Base-by-base conservation (phyloP, 1,140 invertebrate species). In the Sinonovacula constricta region DNA sequence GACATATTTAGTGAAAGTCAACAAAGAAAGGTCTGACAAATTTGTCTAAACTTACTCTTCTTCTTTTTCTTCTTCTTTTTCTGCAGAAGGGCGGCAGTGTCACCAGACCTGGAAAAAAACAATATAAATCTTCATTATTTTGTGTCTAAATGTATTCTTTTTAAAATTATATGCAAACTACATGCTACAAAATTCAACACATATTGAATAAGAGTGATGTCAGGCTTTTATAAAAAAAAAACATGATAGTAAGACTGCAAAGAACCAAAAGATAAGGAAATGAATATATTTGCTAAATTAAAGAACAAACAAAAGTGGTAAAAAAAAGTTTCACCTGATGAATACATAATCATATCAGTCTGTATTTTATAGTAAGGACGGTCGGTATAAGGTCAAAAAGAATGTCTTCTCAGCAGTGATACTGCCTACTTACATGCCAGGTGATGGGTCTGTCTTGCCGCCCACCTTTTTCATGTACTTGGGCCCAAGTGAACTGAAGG, bases 401-500 rank as follows among this genome's bases (percentile, higher is more conserved):
- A 31, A 69, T 24, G 30, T 30, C 14, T n/a, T 65, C 24, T 1
- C 22, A 59, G 22, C 15, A n/a, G n/a, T n/a, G n/a, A n/a, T n/a
- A n/a, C n/a, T n/a, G n/a, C n/a, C 18, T 63, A 88, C 86, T 78
- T 84, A 89, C 87, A 80, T 74, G 80, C 76, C 78, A 24, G 89
- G 89, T 33, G 89, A 90, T 22, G 86, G 82, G 49, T 86, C 87
- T 3, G 80, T 53, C 67, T 90, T 87, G 34, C 91, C 91, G 34
- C 91, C 91, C 63, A 92, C 88, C 89, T 95, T 95, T 90, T 96
- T 97, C 2, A 95, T 88, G 81, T 90, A 94, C 90, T 97, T 97
- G 0, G 95, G 94, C 28, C 95, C 95, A 91, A 97, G 94, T 77
- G 96, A 94, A 94, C 95, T 97, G 86, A 96, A 97, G 4, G 95